These are phyloP conservation scores for Oncorhynchus mykiss DNA, from an alignment of 2,113 vertebrate species.

Conservation along the genomic window DNA sequence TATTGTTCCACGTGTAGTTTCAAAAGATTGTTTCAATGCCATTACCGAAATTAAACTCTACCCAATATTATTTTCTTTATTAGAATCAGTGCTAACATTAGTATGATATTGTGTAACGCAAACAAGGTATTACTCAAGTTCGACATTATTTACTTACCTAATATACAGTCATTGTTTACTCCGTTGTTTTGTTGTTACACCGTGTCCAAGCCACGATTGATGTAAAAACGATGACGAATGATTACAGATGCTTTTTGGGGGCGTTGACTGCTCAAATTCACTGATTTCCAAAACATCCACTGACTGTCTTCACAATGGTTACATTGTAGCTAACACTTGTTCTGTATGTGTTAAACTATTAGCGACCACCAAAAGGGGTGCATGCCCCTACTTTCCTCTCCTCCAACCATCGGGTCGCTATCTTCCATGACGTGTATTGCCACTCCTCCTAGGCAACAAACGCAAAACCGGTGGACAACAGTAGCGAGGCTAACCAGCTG, in stretches of 20 bases:
- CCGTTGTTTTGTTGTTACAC: background rate
- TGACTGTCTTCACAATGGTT: background rate
- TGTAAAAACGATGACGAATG: background rate
- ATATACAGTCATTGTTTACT: no score
- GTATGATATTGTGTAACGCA: background rate
- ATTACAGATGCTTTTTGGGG: background rate
- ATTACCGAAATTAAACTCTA: no score
- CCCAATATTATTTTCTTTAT: background rate
- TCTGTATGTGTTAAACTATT: no score
- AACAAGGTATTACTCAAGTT: constrained; percentile 1
- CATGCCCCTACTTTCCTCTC: constrained; percentile 4
- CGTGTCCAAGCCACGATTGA: background rate
- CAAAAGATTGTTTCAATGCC: no score
- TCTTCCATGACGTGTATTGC: constrained; percentile 57
- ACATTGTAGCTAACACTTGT: background rate
- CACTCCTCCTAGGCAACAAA: constrained; percentile 46
- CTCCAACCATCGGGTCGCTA: constrained; percentile 43
- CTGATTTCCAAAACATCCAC: background rate
- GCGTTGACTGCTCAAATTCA: background rate
- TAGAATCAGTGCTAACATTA: background rate
- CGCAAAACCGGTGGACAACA: constrained; percentile 31
- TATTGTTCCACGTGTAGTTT: no score
- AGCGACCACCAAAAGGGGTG: background rate
- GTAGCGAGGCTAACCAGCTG: constrained; percentile 29
- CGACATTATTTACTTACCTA: background rate